These are phyloP conservation scores for Polydrusus cervinus DNA, from an alignment of 2,888 invertebrate species.

Conservation along the genomic window DNA sequence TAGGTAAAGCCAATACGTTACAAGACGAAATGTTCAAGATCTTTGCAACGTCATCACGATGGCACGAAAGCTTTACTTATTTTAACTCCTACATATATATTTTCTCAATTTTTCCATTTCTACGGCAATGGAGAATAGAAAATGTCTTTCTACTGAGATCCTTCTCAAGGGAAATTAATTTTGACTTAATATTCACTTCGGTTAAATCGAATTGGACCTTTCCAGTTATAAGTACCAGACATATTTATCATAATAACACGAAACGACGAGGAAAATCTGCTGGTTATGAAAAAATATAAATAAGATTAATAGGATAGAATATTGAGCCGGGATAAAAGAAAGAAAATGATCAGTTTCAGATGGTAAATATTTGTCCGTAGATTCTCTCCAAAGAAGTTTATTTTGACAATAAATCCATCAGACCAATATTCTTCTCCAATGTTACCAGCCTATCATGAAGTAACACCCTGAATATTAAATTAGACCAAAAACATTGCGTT, in stretches of 20 bases:
- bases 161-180: slow-evolving; percentile 38
- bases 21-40: background rate
- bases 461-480: too few relatives aligned
- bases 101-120: background rate
- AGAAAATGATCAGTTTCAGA: background rate
- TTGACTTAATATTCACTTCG: slow-evolving; percentile 27
- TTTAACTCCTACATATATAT: too few relatives aligned
- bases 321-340: background rate
- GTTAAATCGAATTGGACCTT: slow-evolving; percentile 24
- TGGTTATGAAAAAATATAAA: background rate
- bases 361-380: background rate
- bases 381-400: too few relatives aligned
- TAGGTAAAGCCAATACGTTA: too few relatives aligned
- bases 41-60: too few relatives aligned
- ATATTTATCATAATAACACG: slow-evolving; percentile 14
- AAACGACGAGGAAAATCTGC: slow-evolving; percentile 4
- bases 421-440: too few relatives aligned
- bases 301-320: background rate
- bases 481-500: too few relatives aligned
- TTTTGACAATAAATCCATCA: too few relatives aligned
- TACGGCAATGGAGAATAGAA: slow-evolving; percentile 11
- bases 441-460: too few relatives aligned
- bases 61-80: too few relatives aligned
- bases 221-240: slow-evolving; percentile 15
- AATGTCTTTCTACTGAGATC: slow-evolving; percentile 23